phyloP scores from a whole-genome alignment of 2,797 vertebrate species.

The Craterocephalus amniculus region DNA sequence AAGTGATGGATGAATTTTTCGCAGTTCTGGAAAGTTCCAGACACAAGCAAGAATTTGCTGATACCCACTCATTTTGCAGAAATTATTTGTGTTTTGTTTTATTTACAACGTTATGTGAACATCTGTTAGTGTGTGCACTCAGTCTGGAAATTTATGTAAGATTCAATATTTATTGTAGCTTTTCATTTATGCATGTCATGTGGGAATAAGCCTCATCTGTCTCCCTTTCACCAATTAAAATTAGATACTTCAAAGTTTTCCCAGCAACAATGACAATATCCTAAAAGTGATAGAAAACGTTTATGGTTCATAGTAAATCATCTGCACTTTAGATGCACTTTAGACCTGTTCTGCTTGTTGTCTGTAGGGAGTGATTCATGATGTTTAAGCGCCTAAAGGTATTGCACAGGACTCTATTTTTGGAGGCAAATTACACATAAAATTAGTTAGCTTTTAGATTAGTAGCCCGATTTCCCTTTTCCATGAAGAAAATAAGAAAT shows the following conservation, averaged over 20 bases:
- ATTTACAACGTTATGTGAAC: neutral
- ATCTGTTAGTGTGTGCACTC: neutral
- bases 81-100: neutral
- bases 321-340: neutral
- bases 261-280: neutral
- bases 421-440: neutral
- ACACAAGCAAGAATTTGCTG: neutral
- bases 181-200: neutral
- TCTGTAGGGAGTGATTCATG: neutral
- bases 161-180: neutral
- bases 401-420: neutral
- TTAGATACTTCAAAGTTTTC: neutral
- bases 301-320: neutral
- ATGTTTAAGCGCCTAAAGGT: neutral
- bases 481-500: neutral
- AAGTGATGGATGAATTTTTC: slow-evolving; percentile 7
- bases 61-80: neutral
- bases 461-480: neutral
- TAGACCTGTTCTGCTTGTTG: neutral
- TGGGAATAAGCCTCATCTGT: neutral
- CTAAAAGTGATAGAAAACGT: neutral
- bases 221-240: too few relatives aligned
- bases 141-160: neutral
- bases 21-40: neutral
- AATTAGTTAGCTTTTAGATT: neutral